phyloP scores from a whole-genome alignment of 2,113 vertebrate genomes.

The Vireo altiloquus region DNA sequence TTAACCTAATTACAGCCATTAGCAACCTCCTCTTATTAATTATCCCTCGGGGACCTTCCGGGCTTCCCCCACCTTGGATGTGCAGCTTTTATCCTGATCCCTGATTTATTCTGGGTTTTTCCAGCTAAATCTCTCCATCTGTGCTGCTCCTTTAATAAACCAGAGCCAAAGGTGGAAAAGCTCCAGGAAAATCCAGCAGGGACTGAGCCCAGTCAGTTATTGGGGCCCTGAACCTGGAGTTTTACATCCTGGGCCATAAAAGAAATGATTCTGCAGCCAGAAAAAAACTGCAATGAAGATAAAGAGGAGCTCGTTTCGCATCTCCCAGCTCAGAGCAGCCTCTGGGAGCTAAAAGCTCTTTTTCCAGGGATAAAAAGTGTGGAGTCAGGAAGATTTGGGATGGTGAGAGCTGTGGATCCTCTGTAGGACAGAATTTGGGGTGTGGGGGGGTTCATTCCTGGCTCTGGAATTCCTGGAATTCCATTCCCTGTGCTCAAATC shows the following conservation, averaged over 20 bases:
- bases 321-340: neutral
- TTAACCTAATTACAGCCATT: neutral
- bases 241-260: neutral
- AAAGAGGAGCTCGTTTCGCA: neutral
- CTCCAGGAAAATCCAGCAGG: neutral
- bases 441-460: neutral
- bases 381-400: neutral
- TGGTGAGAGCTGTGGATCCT: neutral
- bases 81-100: neutral
- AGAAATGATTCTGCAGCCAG: neutral
- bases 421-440: neutral
- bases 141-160: neutral
- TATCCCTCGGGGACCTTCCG: neutral
- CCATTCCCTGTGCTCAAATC: neutral
- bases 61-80: neutral
- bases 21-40: neutral
- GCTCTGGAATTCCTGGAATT: neutral
- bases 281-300: neutral
- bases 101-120: neutral
- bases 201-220: neutral
- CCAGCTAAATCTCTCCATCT: neutral
- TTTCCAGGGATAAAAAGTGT: neutral
- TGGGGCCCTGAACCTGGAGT: neutral
- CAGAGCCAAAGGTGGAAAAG: neutral
- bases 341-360: neutral